These are phyloP conservation scores for Drosophila multiciliata DNA, from an alignment of 2,888 invertebrate species.

Conservation along the genomic window DNA sequence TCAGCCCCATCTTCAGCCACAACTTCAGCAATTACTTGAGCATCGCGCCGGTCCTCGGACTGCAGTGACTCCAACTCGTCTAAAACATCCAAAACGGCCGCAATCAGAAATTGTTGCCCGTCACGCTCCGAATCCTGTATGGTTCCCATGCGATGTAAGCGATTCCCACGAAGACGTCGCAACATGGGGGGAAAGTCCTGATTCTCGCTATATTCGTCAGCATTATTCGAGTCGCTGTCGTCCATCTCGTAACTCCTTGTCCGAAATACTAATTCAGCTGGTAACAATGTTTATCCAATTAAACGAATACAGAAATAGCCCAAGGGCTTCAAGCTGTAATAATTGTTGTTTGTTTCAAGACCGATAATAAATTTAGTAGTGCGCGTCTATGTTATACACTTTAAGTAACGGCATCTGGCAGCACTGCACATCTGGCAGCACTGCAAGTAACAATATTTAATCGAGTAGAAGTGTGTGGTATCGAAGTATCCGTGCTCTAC, in stretches of 20 bases:
- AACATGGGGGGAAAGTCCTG: slow-evolving; percentile 6
- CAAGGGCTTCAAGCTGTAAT: background rate
- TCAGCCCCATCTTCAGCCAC: background rate
- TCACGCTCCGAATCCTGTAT: background rate
- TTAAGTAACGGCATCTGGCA: slow-evolving; percentile 3
- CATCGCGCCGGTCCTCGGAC: background rate
- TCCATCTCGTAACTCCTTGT: slow-evolving; percentile 8
- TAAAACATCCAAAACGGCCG: background rate
- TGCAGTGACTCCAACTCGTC: background rate
- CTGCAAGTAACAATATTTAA: background rate
- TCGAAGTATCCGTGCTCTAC: slow-evolving; percentile 17
- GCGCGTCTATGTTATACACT: slow-evolving; percentile 23
- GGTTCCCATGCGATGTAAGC: slow-evolving; percentile 2
- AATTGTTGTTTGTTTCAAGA: background rate
- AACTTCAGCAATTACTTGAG: too few species aligned
- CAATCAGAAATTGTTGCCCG: background rate
- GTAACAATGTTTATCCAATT: background rate
- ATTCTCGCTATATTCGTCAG: slow-evolving; percentile 7
- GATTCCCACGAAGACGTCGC: background rate
- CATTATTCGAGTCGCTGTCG: slow-evolving; percentile 20
- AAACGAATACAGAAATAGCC: background rate
- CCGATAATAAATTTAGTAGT: background rate
- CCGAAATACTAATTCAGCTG: background rate
- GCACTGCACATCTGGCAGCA: slow-evolving; percentile 9
- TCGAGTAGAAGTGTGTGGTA: slow-evolving; percentile 6